Conservation (phyloP, 2,113 vertebrate species). For the Sisor rabdophorus region DNA sequence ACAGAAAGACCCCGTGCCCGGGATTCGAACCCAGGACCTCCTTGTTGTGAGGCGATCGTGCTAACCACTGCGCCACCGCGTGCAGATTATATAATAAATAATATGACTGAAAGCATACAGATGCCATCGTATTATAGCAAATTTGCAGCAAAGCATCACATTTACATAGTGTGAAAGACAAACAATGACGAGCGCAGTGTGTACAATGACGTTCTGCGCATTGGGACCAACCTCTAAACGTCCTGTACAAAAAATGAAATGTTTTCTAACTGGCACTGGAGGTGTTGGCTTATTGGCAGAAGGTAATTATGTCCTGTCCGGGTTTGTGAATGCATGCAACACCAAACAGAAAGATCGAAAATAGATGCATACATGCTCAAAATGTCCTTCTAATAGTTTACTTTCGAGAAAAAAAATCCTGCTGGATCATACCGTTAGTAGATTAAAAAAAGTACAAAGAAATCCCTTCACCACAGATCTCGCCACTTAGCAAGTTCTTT, state of each 20-base stretch:
- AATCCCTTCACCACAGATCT: too few species aligned
- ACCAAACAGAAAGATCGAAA: background rate
- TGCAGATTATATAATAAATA: background rate
- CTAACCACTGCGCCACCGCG: too few species aligned
- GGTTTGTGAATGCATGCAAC: slow-evolving; percentile 4
- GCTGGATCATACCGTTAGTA: background rate
- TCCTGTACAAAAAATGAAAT: slow-evolving; percentile 17
- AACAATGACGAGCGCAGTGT: background rate
- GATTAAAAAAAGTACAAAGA: too few species aligned
- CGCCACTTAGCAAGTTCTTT: too few species aligned
- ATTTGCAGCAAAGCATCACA: background rate
- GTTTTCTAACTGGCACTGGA: slow-evolving; percentile 1
- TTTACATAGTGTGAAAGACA: background rate
- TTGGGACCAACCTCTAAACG: slow-evolving; percentile 29
- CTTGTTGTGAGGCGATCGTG: too few species aligned
- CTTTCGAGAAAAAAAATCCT: background rate
- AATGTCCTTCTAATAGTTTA: background rate
- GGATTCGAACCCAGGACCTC: too few species aligned
- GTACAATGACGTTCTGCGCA: slow-evolving; percentile 1
- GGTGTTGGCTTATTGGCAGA: slow-evolving; percentile 26
- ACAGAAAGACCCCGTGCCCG: too few species aligned
- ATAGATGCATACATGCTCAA: background rate
- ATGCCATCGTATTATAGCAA: background rate
- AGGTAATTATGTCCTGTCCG: slow-evolving; percentile 19
- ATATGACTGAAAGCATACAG: background rate